These are phyloP conservation scores for Drosophila guanche DNA, from an alignment of 1,140 invertebrate genomes.

Conservation along the genomic window DNA sequence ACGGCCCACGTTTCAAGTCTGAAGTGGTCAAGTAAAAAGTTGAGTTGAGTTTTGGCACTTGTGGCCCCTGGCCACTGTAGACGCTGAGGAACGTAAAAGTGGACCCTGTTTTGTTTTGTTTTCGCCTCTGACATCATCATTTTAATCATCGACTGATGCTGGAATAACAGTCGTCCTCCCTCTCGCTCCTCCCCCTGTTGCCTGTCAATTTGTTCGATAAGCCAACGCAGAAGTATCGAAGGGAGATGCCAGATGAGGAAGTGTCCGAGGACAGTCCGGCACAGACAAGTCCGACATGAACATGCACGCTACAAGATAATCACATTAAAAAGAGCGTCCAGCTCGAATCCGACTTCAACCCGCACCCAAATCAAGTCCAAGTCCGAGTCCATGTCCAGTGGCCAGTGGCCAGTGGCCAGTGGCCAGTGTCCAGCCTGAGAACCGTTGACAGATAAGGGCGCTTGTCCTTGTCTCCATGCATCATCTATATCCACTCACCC, in stretches of 20 bases:
- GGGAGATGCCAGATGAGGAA: too few relatives aligned
- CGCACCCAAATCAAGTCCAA: conserved; percentile 26
- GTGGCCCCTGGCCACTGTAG: conserved; percentile 30
- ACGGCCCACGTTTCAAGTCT: conserved; percentile 30
- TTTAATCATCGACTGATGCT: conserved; percentile 69
- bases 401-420: conserved; percentile 20
- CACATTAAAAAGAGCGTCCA: conserved; percentile 75
- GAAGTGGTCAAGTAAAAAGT: conserved; percentile 80
- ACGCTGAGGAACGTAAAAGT: background rate
- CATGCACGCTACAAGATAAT: conserved; percentile 80
- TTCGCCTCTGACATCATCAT: conserved; percentile 75
- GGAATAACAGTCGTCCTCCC: conserved; percentile 42
- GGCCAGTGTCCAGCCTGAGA: conserved; percentile 51
- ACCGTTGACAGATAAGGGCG: conserved; percentile 56
- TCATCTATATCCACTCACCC: conserved; percentile 17
- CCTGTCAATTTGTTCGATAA: conserved; percentile 78
- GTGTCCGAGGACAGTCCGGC: conserved; percentile 9
- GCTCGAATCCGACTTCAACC: background rate
- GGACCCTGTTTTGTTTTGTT: conserved; percentile 51
- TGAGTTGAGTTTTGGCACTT: conserved; percentile 77
- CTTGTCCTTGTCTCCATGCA: conserved; percentile 44
- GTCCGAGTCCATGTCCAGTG: conserved; percentile 10
- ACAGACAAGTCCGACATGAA: conserved; percentile 68
- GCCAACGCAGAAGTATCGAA: conserved; percentile 44
- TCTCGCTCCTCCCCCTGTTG: conserved; percentile 10